These are phyloP conservation scores for Lepisosteus oculatus DNA, from an alignment of 2,113 vertebrate genomes.

Conservation along the genomic window DNA sequence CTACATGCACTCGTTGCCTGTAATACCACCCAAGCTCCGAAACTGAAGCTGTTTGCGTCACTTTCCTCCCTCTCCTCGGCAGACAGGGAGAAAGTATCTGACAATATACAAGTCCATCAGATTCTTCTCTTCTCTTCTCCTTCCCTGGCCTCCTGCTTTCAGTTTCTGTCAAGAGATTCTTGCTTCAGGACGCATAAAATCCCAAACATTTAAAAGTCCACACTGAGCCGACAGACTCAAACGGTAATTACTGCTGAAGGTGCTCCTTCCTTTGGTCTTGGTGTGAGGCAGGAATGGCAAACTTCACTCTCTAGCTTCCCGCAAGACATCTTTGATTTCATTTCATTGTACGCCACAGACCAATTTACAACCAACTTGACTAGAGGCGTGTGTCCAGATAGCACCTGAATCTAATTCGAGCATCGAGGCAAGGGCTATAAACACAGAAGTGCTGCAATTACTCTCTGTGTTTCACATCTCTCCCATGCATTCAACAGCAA, in stretches of 20 bases:
- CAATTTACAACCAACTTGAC: constrained; percentile 57
- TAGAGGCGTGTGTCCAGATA: constrained; percentile 20
- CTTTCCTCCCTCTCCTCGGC: no score
- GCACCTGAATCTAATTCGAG: constrained; percentile 12
- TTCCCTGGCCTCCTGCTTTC: not conserved
- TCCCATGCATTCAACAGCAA: constrained; percentile 60
- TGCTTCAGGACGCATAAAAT: not conserved
- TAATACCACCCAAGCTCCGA: no score
- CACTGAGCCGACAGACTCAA: constrained; percentile 55
- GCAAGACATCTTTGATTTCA: not conserved
- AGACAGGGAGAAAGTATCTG: no score
- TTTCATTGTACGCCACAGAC: constrained; percentile 33
- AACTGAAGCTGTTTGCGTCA: no score
- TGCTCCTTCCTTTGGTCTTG: constrained; percentile 14
- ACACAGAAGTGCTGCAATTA: constrained; percentile 32
- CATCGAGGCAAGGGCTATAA: constrained; percentile 17
- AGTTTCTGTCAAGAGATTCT: not conserved
- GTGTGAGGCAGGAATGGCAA: constrained; percentile 45
- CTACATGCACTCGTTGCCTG: no score
- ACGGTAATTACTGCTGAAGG: constrained; percentile 58
- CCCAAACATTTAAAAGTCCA: constrained; percentile 29
- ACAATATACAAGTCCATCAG: no score
- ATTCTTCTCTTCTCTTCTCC: no score
- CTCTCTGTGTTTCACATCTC: constrained; percentile 27
- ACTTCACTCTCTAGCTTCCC: constrained; percentile 39